Evolutionary conservation across 2,888 invertebrate genomes (phyloP), one percentile per base, ranked within the genome.

Genomic region (Anthrax anthrax): DNA sequence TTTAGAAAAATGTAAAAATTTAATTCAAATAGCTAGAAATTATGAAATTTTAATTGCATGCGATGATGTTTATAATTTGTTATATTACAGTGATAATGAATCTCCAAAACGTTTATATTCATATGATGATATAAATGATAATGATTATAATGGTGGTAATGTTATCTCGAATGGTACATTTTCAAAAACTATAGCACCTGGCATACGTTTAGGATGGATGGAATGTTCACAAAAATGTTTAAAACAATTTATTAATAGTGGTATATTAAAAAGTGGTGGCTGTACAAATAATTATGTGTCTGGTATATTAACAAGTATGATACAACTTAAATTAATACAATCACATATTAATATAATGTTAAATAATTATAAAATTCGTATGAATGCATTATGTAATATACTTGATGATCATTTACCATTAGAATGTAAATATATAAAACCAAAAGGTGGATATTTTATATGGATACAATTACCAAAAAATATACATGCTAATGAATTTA

Each of bases 61-160:
- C 54, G 80, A 80, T 55, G 80, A 80, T 60, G 76, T 80, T 3
- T 80, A 80, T 55, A 80, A 78, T 56, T 64, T 78, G 18, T 61
- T 80, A 1, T 56, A 67, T 50, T 80, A 75, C 53, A 64, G 60
- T 34, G 58, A 61, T 17, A 59, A 56, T 12, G 57, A 54, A 2
- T 61, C 67, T 3, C 75, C 76, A 4, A 69, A 67, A 39, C 67
- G 78, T 47, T 61, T 80, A 1, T 68, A 72, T 47, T 66, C 69
- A 4, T 77, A 72, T 52, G 79, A 79, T 55, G 54, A 62, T 44
- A 56, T 59, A 12, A 54, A 55, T 6, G 67, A 69, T 56, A 18
- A 54, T 0, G 59, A 63, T 14, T 73, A 64, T 48, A 59, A 60
- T 18, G 75, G 77, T 1, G 72, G 73, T 5, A 70, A 76, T 59